Percentiles rank a stretch among this genome's conserved stretches.
phyloP scores from a whole-genome alignment of 1,140 invertebrate species.

The Heliconius melpomene region DNA sequence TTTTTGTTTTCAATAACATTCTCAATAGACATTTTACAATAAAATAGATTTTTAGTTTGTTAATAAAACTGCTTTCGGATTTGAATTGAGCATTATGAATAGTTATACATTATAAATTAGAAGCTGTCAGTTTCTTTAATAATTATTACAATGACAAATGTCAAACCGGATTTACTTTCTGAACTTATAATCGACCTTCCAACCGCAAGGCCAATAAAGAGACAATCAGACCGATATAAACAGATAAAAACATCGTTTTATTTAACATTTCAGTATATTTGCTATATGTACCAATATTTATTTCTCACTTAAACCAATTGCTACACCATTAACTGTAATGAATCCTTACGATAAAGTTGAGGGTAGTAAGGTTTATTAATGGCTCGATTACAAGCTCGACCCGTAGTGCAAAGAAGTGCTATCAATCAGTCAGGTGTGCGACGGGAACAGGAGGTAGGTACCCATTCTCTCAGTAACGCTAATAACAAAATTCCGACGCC shows the following conservation, averaged over 20 bases:
- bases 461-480: slow-evolving; percentile 72
- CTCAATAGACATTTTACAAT: neutral
- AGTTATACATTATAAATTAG: neutral
- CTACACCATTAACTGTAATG: slow-evolving; percentile 76
- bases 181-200: slow-evolving; percentile 6
- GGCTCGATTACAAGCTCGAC: slow-evolving; percentile 80
- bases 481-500: slow-evolving; percentile 80
- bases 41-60: neutral
- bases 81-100: neutral
- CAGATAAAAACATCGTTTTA: neutral
- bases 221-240: neutral
- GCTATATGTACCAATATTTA: neutral
- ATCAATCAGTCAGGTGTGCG: slow-evolving; percentile 80
- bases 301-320: slow-evolving; percentile 54
- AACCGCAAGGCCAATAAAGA: slow-evolving; percentile 7
- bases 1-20: no score
- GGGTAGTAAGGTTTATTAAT: slow-evolving; percentile 81
- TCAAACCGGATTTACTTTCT: slow-evolving; percentile 17
- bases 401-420: slow-evolving; percentile 80
- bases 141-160: slow-evolving; percentile 7
- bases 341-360: slow-evolving; percentile 75
- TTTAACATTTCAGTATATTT: neutral
- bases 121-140: slow-evolving; percentile 6
- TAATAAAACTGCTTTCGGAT: neutral
- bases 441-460: slow-evolving; percentile 58